Base-by-base conservation (phyloP, 1,140 invertebrate species). In the Tribolium madens region DNA sequence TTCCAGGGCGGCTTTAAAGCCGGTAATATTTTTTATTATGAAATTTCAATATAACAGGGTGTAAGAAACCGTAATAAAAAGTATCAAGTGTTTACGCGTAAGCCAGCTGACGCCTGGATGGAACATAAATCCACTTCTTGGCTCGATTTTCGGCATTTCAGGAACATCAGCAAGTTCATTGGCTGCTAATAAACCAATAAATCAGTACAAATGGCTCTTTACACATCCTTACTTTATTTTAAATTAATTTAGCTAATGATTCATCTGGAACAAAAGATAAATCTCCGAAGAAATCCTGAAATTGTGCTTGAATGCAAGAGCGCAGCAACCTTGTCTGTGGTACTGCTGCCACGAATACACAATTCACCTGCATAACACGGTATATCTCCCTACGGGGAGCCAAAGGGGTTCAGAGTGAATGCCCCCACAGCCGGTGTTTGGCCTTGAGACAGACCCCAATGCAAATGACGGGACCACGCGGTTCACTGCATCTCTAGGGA, bases 391-490 rank as follows among this genome's bases (percentile, higher is more conserved):
- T 18, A 60, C 53, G 36, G 72, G 48, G 75, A 48, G 31, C 31
- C 57, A 72, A 78, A 52, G 76, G 48, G 75, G 64, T 5, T 26
- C 33, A 71, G 72, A 75, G 78, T 79, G 72, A 79, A 79, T 79
- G 78, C 78, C 78, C 78, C 78, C 76, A 69, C 52, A 77, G 72
- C 73, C 78, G 73, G 78, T 79, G 78, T 79, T 79, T 79, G 78
- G 78, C 78, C 78, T 79, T 79, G 78, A 79, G 78, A 79, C 78
- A 75, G 78, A 76, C 76, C 76, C 78, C 78, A 75, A 79, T 79
- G 78, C 76, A 79, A 79, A 79, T 79, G 78, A 79, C 76, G 78
- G 78, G 76, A 78, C 78, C 76, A 73, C 57, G 50, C 78, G 76
- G 76, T 79, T 72, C 72, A 77, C 46, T 77, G 78, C 78, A 77